Conservation (phyloP, 2,888 invertebrate genomes). For the Fissipunctia ypsillon region DNA sequence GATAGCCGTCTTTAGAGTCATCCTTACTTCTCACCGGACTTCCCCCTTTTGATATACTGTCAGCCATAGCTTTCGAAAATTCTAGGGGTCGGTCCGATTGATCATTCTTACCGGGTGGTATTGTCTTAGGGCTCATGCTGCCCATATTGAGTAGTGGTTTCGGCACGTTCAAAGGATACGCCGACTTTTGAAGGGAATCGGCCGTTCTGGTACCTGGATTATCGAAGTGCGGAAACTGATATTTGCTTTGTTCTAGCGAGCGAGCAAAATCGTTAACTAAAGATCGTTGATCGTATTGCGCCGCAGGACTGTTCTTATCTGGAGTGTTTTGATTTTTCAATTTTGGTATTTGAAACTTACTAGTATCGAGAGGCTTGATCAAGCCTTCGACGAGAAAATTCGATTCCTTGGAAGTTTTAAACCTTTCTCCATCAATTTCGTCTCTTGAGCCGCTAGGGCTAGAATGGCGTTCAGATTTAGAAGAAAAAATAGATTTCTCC, state of each 20-base stretch:
- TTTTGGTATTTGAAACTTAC: constrained; percentile 97
- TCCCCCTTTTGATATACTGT: constrained; percentile 83
- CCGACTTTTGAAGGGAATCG: constrained; percentile 84
- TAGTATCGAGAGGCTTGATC: constrained; percentile 94
- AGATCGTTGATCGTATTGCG: constrained; percentile 85
- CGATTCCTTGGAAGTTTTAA: constrained; percentile 92
- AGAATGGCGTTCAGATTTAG: constrained; percentile 92
- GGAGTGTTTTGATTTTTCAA: constrained; percentile 89
- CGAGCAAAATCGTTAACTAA: constrained; percentile 87
- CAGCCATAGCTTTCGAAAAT: constrained; percentile 82
- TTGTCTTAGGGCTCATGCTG: constrained; percentile 85
- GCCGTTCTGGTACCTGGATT: constrained; percentile 78
- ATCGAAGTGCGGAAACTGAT: constrained; percentile 86
- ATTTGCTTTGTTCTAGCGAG: constrained; percentile 85
- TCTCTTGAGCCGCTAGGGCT: constrained; percentile 92
- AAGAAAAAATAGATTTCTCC: constrained; percentile 92
- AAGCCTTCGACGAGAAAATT: constrained; percentile 93
- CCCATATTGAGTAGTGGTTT: constrained; percentile 87
- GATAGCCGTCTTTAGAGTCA: constrained; percentile 81
- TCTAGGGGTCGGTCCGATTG: constrained; percentile 82
- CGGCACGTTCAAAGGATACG: constrained; percentile 86
- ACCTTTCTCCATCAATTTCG: constrained; percentile 92
- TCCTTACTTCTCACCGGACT: constrained; percentile 84
- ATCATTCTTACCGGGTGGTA: constrained; percentile 77
- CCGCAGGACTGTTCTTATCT: constrained; percentile 85